Base-by-base conservation (phyloP, 1,140 invertebrate species). In the Eufriesea mexicana region DNA sequence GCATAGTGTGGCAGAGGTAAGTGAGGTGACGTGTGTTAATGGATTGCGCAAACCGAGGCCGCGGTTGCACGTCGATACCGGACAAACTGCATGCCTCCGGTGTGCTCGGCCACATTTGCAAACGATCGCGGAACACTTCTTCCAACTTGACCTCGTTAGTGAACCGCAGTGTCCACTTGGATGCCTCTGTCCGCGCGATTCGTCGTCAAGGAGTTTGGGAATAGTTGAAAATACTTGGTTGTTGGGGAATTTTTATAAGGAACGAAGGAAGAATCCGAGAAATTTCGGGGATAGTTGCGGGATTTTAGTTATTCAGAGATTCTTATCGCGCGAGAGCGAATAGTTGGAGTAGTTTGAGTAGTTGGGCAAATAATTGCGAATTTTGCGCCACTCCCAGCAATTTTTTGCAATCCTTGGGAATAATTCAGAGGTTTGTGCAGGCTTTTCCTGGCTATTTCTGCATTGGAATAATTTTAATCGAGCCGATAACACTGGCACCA, bases 1-100 rank as follows among this genome's bases (percentile, higher is more conserved):
- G 14, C 23, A 47, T 61, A 42, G 42, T 20, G n/a, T 25, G 23
- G 5, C 35, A 51, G 23, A 28, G 10, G 61, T 57, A 55, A 78
- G 70, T 86, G 70, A 87, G 84, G 85, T 86, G 84, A 82, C 62
- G 61, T 66, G 68, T 64, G 85, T 59, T 87, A 86, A 87, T 86
- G 84, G 51, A 77, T 87, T 87, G 74, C 85, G 75, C 70, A 87
- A 87, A 55, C 59, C 54, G 57, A 42, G 18, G 16, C 42, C 16
- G 68, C 74, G 70, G n/a, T 86, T 78, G 62, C 62, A 51, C 70
- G 70, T 78, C 74, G 74, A 87, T 86, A 77, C 80, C 35, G 80
- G 80, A 79, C 75, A 83, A 67, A 83, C 75, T 86, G 80, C 86
- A 87, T 82, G 51, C 66, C 75, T 86, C 71, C 71, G 74, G 79